These are phyloP conservation scores for Cheilosia soror DNA, from an alignment of 2,888 invertebrate genomes.

Conservation along the genomic window DNA sequence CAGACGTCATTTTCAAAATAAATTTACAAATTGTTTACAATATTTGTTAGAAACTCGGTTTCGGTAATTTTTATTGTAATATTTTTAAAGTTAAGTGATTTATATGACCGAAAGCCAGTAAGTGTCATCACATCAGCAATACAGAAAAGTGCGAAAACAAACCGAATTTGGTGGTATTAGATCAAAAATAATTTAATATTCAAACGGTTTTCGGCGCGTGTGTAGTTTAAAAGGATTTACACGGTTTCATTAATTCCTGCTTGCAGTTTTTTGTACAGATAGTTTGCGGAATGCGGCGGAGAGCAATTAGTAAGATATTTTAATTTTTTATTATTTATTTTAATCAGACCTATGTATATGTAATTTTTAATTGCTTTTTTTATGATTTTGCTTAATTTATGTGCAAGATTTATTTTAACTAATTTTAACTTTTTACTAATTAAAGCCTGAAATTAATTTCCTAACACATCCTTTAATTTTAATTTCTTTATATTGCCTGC, in stretches of 20 bases:
- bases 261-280: slow-evolving; percentile 13
- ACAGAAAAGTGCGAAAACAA: background rate
- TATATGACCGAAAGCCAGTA: background rate
- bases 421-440: background rate
- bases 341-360: background rate
- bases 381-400: background rate
- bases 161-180: background rate
- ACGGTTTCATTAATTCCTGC: slow-evolving; percentile 8
- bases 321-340: slow-evolving; percentile 8
- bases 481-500: no score
- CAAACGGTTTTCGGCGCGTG: slow-evolving; percentile 1
- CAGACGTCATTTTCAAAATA: no score
- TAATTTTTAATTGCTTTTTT: background rate
- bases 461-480: no score
- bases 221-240: background rate
- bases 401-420: background rate
- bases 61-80: background rate
- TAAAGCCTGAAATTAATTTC: background rate
- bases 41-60: slow-evolving; percentile 11
- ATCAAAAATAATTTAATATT: background rate
- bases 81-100: background rate
- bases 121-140: background rate
- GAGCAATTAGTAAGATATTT: slow-evolving; percentile 79
- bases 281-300: slow-evolving; percentile 77
- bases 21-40: background rate